Evolutionary conservation across 2,113 vertebrate species (phyloP), one percentile per base, ranked within the genome.

Genomic region (Cygnus buccinator): DNA sequence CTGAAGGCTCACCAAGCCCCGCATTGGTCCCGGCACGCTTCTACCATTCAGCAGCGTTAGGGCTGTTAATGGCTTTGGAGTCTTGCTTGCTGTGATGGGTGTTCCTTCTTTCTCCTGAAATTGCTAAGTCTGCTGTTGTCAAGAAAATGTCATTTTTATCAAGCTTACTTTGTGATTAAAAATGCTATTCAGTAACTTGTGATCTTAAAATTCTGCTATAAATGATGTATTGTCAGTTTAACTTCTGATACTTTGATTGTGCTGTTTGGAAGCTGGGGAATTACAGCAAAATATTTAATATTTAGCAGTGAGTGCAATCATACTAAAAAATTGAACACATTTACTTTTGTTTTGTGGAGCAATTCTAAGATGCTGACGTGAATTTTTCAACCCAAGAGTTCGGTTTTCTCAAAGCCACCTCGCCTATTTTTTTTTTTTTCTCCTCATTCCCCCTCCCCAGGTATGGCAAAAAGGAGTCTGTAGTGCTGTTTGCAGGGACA

Each of bases 341-440:
- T 28, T 70, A 33, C 61, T 76, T 77, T 23, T 0, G 1, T 57
- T 61, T 62, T 1, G 0, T 35, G 20, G 52, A 35, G 48, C 2
- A 5, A 28, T 84, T 68, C 28, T n/a, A 66, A 62, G 84, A 65
- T 28, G 12, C 54, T 1, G 5, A 10, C 0, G 4, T 55, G 76
- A 83, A 29, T 76, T 84, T 81, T 71, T 84, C 44, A 57, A 2
- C 25, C 58, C 9, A 44, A 48, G 26, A 14, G 31, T 58, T 48
- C 5, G 19, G 18, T 35, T 81, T 91, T 62, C 28, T 83, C 20
- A 57, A 50, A 82, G 31, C 35, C 1, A 0, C 26, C 7, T 41
- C 41, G 65, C 16, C 10, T 62, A 22, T 52, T 57, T 55, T 33
- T 14, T 29, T 14, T 29, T 46, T 18, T 59, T 66, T 11, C 58